phyloP scores from a whole-genome alignment of 2,113 vertebrate genomes.

The Notiomystis cincta region DNA sequence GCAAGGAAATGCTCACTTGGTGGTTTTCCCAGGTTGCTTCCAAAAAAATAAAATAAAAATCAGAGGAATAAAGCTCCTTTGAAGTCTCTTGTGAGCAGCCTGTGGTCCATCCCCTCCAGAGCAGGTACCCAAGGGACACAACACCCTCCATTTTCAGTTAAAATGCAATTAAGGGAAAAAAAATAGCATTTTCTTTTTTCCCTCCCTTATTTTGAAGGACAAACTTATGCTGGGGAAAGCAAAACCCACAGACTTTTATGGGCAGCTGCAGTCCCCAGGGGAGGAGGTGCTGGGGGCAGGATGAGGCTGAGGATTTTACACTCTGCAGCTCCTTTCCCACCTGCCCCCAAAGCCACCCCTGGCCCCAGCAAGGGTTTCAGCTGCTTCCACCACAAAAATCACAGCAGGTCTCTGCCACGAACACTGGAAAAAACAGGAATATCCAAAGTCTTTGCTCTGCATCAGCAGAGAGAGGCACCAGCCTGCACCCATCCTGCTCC shows the following conservation, averaged over 20 bases:
- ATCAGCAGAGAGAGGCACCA: background rate
- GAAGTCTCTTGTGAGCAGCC: background rate
- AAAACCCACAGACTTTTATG: background rate
- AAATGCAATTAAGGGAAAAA: background rate
- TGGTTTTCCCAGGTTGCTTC: background rate
- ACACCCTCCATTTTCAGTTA: fast-evolving
- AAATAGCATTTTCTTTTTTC: background rate
- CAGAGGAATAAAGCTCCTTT: background rate
- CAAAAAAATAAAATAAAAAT: background rate
- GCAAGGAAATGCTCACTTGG: background rate
- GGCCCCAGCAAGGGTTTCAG: background rate
- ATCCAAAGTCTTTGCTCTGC: background rate
- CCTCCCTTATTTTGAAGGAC: background rate
- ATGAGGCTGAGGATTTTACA: background rate
- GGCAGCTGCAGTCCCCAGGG: background rate
- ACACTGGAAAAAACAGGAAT: background rate
- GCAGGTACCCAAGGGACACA: background rate
- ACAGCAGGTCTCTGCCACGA: background rate
- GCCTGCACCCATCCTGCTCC: background rate
- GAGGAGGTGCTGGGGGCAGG: background rate
- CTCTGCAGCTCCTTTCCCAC: background rate
- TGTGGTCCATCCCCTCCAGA: background rate
- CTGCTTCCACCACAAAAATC: background rate
- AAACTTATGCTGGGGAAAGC: background rate
- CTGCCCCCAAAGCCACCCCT: background rate